phyloP scores from a whole-genome alignment of 2,888 invertebrate species.

The Drosophila acutilabella region DNA sequence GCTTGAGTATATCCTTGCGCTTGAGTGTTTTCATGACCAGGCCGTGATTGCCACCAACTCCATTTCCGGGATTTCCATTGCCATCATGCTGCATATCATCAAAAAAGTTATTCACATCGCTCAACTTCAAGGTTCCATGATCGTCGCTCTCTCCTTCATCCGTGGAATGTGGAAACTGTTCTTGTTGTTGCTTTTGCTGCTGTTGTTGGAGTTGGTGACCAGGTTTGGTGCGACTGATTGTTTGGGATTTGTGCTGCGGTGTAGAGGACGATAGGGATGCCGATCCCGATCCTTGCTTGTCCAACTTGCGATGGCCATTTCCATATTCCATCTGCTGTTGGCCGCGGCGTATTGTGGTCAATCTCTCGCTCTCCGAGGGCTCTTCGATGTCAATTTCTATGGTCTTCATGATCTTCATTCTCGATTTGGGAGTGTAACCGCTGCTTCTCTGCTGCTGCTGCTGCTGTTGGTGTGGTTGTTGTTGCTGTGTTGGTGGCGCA shows the following conservation, averaged over 20 bases:
- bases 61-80: slow-evolving; percentile 82
- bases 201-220: slow-evolving; percentile 44
- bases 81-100: slow-evolving; percentile 72
- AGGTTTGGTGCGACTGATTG: slow-evolving; percentile 59
- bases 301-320: slow-evolving; percentile 58
- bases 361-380: slow-evolving; percentile 77
- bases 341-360: slow-evolving; percentile 77
- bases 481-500: slow-evolving; percentile 42
- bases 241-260: slow-evolving; percentile 63
- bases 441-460: slow-evolving; percentile 56
- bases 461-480: slow-evolving; percentile 38
- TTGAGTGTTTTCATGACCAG: slow-evolving; percentile 90
- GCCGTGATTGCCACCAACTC: slow-evolving; percentile 88
- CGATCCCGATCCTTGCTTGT: slow-evolving; percentile 59
- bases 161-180: slow-evolving; percentile 76
- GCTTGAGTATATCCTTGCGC: slow-evolving; percentile 90
- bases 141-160: slow-evolving; percentile 83
- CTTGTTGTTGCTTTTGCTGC: slow-evolving; percentile 30
- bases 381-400: slow-evolving; percentile 84
- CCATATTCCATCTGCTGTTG: slow-evolving; percentile 66
- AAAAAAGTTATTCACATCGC: slow-evolving; percentile 87
- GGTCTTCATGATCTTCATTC: slow-evolving; percentile 84
- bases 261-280: slow-evolving; percentile 49
- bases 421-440: slow-evolving; percentile 81
- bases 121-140: slow-evolving; percentile 83